Percentiles rank a stretch among this genome's conserved stretches.
Conservation (phyloP, 2,888 invertebrate species). For the Malthinus flaveolus region DNA sequence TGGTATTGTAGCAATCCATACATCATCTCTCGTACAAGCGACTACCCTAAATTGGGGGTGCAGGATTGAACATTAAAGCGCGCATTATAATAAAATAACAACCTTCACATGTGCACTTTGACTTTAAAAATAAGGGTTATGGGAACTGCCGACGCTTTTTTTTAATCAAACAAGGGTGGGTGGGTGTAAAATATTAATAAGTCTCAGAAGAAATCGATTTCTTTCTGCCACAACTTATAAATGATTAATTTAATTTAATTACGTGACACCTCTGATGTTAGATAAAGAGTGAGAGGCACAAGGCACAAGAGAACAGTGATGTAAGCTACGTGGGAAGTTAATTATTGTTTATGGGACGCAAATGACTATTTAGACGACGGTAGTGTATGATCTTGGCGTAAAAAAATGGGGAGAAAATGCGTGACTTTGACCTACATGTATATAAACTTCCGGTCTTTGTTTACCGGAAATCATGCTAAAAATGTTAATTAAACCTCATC, state of each 20-base stretch:
- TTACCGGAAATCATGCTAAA: too few relatives aligned
- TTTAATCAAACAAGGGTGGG: constrained; percentile 3
- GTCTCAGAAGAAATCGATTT: constrained; percentile 18
- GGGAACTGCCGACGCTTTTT: constrained; percentile 7
- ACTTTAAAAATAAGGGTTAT: constrained; percentile 10
- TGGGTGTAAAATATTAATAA: background rate
- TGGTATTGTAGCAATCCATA: constrained; percentile 25
- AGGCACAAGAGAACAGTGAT: too few relatives aligned
- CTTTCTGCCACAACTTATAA: background rate
- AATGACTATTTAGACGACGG: background rate
- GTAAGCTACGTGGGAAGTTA: too few relatives aligned
- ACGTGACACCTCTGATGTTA: background rate
- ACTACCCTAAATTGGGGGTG: constrained; percentile 23
- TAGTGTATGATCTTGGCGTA: constrained; percentile 5
- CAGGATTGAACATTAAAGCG: background rate
- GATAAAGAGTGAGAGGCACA: too few relatives aligned
- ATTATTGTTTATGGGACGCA: constrained; percentile 1
- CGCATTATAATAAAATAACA: too few relatives aligned
- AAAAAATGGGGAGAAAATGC: constrained; percentile 5
- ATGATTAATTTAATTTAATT: background rate
- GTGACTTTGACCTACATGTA: too few relatives aligned
- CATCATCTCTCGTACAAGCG: constrained; percentile 22
- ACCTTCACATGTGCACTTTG: too few relatives aligned
- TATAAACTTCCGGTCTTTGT: too few relatives aligned
- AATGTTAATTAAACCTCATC: too few relatives aligned